Evolutionary conservation across 1,140 invertebrate genomes (phyloP).

Genomic region (Gonatopus flavifemur): DNA sequence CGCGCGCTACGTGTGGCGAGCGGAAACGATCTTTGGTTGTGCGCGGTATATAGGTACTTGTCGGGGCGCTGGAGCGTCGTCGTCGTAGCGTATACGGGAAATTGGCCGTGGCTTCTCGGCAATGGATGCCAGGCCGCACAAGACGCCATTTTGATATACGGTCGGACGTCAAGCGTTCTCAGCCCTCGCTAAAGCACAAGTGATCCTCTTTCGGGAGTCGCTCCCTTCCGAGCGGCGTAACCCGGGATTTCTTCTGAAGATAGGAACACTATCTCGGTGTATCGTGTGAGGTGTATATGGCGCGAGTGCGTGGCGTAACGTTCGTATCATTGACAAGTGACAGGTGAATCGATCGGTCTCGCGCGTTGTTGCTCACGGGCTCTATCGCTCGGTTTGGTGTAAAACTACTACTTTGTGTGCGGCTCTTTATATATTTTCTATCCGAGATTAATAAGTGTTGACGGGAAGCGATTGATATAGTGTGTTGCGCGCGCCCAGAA

Average conservation of each 20-base stretch:
- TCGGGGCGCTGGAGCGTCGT: slow-evolving; percentile 20
- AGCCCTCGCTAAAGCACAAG: slow-evolving; percentile 25
- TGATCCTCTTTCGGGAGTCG: slow-evolving; percentile 29
- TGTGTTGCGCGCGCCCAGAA: neutral
- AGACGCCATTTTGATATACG: slow-evolving; percentile 56
- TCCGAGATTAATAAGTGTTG: neutral
- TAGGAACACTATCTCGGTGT: slow-evolving; percentile 5
- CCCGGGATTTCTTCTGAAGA: slow-evolving; percentile 5
- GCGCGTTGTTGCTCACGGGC: slow-evolving; percentile 3
- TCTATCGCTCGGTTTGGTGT: neutral
- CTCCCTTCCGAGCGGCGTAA: slow-evolving; percentile 18
- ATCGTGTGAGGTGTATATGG: slow-evolving; percentile 13
- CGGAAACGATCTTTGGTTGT: slow-evolving; percentile 22
- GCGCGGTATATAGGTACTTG: slow-evolving; percentile 23
- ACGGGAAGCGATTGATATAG: neutral
- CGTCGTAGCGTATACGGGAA: slow-evolving; percentile 33
- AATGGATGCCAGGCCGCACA: slow-evolving; percentile 47
- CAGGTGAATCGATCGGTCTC: slow-evolving; percentile 46
- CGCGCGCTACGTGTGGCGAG: slow-evolving; percentile 28
- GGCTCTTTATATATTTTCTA: too few species aligned
- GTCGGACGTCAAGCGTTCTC: slow-evolving; percentile 44
- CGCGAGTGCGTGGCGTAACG: slow-evolving; percentile 26
- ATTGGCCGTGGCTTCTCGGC: slow-evolving; percentile 38
- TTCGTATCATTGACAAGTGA: slow-evolving; percentile 45
- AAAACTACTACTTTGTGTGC: neutral